Evolutionary conservation across 2,113 vertebrate species (phyloP), one percentile per base, ranked within the genome.

Genomic region (Zosterops borbonicus): DNA sequence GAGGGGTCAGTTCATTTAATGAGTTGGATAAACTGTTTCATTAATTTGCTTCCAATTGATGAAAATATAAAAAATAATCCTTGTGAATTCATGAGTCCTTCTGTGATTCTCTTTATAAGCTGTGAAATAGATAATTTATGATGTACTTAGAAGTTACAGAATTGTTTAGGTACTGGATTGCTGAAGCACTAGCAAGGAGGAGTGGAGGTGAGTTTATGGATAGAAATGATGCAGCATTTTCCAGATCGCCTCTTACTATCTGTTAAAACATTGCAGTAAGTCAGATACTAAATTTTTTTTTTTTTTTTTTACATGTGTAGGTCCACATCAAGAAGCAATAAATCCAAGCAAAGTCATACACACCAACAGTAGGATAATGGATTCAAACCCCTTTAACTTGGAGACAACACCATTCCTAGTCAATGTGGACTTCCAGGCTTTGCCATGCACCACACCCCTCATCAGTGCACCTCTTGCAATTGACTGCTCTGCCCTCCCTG

Each of bases 1-100:
- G 93, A 71, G 85, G 86, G 93, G 60, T 97, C 96, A 96, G 47
- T 55, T 94, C 71, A 50, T 73, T 95, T 97, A 96, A 95, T 52
- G 92, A 97, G 87, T 60, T 81, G 55, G 56, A 58, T 85, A 83
- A 90, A 74, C 42, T 12, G 11, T 85, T 95, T 90, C 83, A 96
- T 90, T 90, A 71, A 65, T 90, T 96, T 89, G 62, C 56, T 90
- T 83, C 63, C 90, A 90, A 60, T 52, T 84, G 73, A 83, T 90
- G 73, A 86, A 95, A 89, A 94, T 87, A 82, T 49, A 79, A 75
- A 75, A 95, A 88, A 85, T n/a, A 81, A 87, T 88, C 67, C 83
- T 65, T 68, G 24, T 86, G 82, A 91, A 86, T 88, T 85, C 77
- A 52, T 13, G 18, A 75, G 63, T 95, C 93, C 50, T 91, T 95